Evolutionary conservation across 2,888 invertebrate genomes (phyloP).

Genomic region (Drosophila melanosoma): DNA sequence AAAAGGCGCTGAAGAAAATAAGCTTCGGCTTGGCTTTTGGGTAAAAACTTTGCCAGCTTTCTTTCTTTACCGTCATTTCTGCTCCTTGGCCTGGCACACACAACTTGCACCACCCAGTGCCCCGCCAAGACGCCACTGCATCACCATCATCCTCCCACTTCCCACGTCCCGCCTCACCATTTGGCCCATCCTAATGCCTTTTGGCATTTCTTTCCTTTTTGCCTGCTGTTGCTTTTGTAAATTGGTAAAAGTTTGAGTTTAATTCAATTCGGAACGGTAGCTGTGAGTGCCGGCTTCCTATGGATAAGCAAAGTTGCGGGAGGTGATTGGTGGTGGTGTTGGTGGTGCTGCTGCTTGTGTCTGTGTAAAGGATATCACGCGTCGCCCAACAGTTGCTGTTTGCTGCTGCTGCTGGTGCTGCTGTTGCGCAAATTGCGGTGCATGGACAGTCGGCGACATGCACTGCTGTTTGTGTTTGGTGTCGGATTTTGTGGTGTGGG

Average conservation of each 20-base stretch:
- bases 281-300: conserved; percentile 81
- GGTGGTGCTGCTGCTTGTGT: conserved; percentile 31
- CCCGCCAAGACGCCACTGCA: background rate
- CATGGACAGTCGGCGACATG: conserved; percentile 67
- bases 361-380: conserved; percentile 73
- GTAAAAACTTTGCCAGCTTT: conserved; percentile 65
- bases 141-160: background rate
- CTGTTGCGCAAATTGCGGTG: conserved; percentile 75
- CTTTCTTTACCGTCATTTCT: conserved; percentile 63
- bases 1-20: conserved; percentile 74
- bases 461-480: conserved; percentile 27
- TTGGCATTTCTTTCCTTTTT: conserved; percentile 38
- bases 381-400: conserved; percentile 59
- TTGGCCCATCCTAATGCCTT: conserved; percentile 32
- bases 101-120: background rate
- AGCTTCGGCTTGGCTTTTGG: conserved; percentile 77
- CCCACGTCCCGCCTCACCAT: background rate
- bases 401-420: conserved; percentile 19
- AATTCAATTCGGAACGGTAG: conserved; percentile 84
- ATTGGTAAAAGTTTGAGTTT: conserved; percentile 82
- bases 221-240: conserved; percentile 77
- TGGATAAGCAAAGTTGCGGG: conserved; percentile 62
- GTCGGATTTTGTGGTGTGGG: conserved; percentile 5
- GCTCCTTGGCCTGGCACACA: conserved; percentile 42
- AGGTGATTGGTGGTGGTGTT: conserved; percentile 2